Base-by-base conservation (phyloP, 2,888 invertebrate species). In the Myathropa florea region DNA sequence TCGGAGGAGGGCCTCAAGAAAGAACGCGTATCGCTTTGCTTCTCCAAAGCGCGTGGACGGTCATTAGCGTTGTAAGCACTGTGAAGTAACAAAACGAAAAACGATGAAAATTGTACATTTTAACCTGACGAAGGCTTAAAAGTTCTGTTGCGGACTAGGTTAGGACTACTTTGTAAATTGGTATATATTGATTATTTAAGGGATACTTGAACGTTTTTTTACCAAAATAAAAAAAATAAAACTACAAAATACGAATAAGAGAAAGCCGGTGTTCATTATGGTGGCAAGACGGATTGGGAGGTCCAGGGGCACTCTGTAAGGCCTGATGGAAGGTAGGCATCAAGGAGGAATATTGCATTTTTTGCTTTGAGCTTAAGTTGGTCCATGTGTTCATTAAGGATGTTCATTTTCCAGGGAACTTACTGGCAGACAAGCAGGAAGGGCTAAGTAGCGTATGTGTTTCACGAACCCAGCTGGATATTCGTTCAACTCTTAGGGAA, bases 141-240 rank as follows among this genome's bases (percentile, higher is more conserved):
- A 63, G 57, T 57, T 84, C 39, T 72, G 84, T 84, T 76, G 84
- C 67, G 84, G 76, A 53, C 72, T 75, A 76, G 65, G 64, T 72
- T 53, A 79, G 73, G 63, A 67, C 12, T 68, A 73, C 63, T 36
- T 33, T 24, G 30, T 61, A 71, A 80, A 80, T 72, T 67, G 81
- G 84, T 84, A 71, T 71, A 39, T 80, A 65, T 72, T 71, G 55
- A 80, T 59, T 18, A 53, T 36, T 61, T 71, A 84, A 84, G 75
- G 80, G 70, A 61, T 73, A 65, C 53, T 79, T 68, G 24, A 83
- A 33, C 68, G 79, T 61, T 24, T 63, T 28, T 68, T 46, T 59
- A 80, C 70, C 59, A 46, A 76, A 80, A 84, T 70, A 79, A 73
- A 83, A 71, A 46, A 76, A 80, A 84, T 70, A 79, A 73, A 83